Base-by-base conservation (phyloP, 2,113 vertebrate genomes). In the Misgurnus anguillicaudatus region DNA sequence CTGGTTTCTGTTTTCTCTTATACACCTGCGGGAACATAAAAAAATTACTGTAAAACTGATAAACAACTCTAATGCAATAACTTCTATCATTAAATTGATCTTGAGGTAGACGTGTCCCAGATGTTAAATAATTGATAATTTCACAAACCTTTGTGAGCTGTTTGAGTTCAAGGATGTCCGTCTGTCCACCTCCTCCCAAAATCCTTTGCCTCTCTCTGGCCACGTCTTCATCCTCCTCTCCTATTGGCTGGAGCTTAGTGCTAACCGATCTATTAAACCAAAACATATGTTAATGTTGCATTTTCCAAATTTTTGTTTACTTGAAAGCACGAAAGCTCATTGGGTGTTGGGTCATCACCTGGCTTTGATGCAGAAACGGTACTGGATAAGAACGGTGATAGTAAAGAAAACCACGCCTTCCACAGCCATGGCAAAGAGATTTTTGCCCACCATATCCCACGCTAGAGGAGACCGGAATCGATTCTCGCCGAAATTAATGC, bases 371-470 rank as follows among this genome's bases (percentile, higher is more conserved):
- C 94, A 99, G 93, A 98, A 99, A 60, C 93, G 94, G 87, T 99
- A 99, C 86, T 99, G 97, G 86, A 99, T 98, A 62, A 99, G 93
- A 48, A 99, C 91, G 0, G 97, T 99, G 84, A 99, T 97, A 67
- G 87, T 84, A 85, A 99, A 99, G 91, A 99, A 99, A 68, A 98
- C 89, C 19, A 94, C 90, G 0, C 98, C 98, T 85, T 99, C 95
- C 63, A 99, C 91, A 1, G 98, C 98, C 98, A 99, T 99, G 21
- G 98, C 97, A 45, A 99, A 99, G 60, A 99, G 94, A 82, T 99
- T 99, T 65, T 97, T 95, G 77, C 98, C 98, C 75, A 99, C 98
- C 85, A 99, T 92, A 83, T 99, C 95, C 98, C 98, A 99, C 0
- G 95, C 97, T 73, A 99, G 89, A 24, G 98, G 98, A 1, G 97